These are phyloP conservation scores for Drosophila baimaii DNA, from an alignment of 1,140 invertebrate genomes.

Conservation along the genomic window DNA sequence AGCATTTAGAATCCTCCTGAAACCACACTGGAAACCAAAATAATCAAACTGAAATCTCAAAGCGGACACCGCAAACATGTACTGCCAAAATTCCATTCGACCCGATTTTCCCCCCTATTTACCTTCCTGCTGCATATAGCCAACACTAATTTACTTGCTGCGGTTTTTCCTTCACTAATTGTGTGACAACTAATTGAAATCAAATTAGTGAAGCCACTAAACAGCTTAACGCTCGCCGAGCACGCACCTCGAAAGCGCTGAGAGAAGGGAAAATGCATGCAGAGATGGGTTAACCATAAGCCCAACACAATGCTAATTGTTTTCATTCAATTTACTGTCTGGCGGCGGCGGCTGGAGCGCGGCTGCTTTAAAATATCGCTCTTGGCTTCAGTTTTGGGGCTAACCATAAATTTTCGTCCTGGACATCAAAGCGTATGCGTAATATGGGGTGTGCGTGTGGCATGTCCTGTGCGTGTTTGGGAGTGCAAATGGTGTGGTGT, in stretches of 20 bases:
- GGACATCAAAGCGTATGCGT: slow-evolving; percentile 69
- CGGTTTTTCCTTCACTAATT: slow-evolving; percentile 72
- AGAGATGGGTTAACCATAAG: slow-evolving; percentile 57
- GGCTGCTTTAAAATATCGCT: slow-evolving; percentile 55
- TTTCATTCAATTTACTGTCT: slow-evolving; percentile 73
- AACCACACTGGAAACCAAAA: slow-evolving; percentile 30
- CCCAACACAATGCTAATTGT: slow-evolving; percentile 69
- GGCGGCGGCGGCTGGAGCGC: slow-evolving; percentile 34
- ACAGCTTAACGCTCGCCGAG: slow-evolving; percentile 65
- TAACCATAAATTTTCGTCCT: slow-evolving; percentile 71
- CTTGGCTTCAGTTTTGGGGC: slow-evolving; percentile 63
- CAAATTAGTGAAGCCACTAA: slow-evolving; percentile 76
- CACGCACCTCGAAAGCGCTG: slow-evolving; percentile 20
- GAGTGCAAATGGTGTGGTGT: slow-evolving; percentile 2
- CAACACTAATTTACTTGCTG: slow-evolving; percentile 68
- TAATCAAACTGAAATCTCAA: slow-evolving; percentile 41
- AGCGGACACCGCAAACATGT: slow-evolving; percentile 42
- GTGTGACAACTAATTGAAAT: slow-evolving; percentile 78
- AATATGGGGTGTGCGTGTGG: slow-evolving; percentile 25
- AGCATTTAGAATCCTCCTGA: not conserved
- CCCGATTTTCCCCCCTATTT: not conserved
- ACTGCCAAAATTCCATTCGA: slow-evolving; percentile 10
- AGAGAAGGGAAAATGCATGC: slow-evolving; percentile 4
- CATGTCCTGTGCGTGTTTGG: slow-evolving; percentile 14
- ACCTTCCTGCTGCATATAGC: not conserved